These are phyloP conservation scores for Euleptes europaea DNA, from an alignment of 2,113 vertebrate genomes.

Conservation along the genomic window DNA sequence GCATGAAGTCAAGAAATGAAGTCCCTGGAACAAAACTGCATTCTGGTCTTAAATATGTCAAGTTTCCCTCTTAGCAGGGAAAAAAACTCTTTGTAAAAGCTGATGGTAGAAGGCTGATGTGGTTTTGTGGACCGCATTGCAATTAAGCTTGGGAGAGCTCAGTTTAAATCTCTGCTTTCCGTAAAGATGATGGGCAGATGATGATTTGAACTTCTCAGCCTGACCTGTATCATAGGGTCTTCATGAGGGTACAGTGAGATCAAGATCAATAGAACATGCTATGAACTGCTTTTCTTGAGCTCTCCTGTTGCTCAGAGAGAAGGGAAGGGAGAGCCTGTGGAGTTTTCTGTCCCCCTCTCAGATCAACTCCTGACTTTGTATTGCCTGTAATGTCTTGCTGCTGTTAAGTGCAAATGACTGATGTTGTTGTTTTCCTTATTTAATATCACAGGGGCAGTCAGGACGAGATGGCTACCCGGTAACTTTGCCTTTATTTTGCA, in stretches of 20 bases:
- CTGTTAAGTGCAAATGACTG: constrained; percentile 66
- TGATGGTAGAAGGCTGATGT: neutral
- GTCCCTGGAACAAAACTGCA: fast-evolving
- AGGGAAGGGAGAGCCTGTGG: neutral
- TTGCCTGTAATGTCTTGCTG: constrained; percentile 51
- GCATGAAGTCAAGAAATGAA: neutral
- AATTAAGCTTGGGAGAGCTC: neutral
- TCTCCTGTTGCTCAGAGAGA: neutral
- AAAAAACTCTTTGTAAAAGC: neutral
- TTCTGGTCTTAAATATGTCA: neutral
- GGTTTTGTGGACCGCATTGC: neutral
- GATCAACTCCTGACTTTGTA: neutral
- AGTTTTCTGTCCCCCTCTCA: neutral
- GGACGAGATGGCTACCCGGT: constrained; percentile 98
- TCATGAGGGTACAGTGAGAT: neutral
- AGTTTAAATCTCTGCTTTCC: neutral
- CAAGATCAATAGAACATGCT: neutral
- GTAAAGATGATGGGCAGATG: neutral
- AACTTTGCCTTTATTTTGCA: constrained; percentile 75
- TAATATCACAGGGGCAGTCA: constrained; percentile 92
- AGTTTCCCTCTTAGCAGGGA: neutral
- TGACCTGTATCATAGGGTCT: neutral
- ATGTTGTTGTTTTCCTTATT: constrained; percentile 76
- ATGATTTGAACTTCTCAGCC: neutral
- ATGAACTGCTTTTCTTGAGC: neutral